Percentiles rank a stretch among this genome's conserved stretches.
Conservation (phyloP, 1,140 invertebrate species). For the Hycleus phaleratus region DNA sequence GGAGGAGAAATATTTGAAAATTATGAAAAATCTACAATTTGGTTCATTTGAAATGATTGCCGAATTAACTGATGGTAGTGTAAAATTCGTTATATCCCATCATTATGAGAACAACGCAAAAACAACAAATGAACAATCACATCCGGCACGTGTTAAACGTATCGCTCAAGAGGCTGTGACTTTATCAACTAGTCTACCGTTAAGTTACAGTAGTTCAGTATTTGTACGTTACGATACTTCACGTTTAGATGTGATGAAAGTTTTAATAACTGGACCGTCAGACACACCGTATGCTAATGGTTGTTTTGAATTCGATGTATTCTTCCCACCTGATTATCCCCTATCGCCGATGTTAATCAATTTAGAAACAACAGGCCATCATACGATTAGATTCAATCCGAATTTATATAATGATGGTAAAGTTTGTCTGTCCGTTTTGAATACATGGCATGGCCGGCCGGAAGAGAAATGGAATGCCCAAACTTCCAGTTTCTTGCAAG, state of each 20-base stretch:
- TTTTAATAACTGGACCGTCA: constrained; percentile 84
- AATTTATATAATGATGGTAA: constrained; percentile 97
- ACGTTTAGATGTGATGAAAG: constrained; percentile 92
- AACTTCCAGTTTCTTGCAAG: constrained; percentile 93
- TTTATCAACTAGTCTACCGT: constrained; percentile 84
- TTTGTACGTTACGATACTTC: constrained; percentile 94
- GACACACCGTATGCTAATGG: constrained; percentile 87
- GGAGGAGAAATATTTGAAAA: constrained; percentile 70
- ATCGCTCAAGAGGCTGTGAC: constrained; percentile 94
- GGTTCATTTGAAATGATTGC: constrained; percentile 87
- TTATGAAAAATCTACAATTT: constrained; percentile 85
- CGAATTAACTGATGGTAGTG: constrained; percentile 63
- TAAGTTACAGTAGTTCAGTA: constrained; percentile 89
- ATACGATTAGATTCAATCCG: constrained; percentile 91
- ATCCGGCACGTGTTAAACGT: constrained; percentile 80
- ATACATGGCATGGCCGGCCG: constrained; percentile 97
- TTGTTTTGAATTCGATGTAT: constrained; percentile 86
- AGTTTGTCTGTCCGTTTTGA: constrained; percentile 91
- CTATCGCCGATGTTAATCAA: constrained; percentile 79
- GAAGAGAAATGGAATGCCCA: constrained; percentile 98
- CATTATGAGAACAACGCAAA: constrained; percentile 87
- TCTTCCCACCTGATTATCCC: constrained; percentile 83
- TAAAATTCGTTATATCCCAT: constrained; percentile 80
- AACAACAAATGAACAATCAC: constrained; percentile 74
- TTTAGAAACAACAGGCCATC: constrained; percentile 88